phyloP scores from a whole-genome alignment of 2,113 vertebrate genomes.

The Megalops atlanticus region DNA sequence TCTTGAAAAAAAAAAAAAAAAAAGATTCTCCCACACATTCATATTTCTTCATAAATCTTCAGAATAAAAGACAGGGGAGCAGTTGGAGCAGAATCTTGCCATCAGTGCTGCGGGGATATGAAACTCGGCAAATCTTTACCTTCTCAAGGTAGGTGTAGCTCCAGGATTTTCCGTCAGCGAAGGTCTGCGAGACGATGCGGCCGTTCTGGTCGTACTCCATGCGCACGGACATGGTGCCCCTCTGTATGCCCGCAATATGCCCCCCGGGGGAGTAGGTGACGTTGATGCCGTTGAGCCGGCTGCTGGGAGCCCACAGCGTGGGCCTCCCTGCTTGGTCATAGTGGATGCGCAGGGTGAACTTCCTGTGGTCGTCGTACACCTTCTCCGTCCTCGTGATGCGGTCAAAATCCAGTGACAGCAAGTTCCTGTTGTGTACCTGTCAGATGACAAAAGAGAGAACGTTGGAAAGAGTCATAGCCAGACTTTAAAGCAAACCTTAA shows the following conservation, averaged over 20 bases:
- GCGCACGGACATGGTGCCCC: conserved; percentile 96
- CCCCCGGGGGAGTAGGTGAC: conserved; percentile 91
- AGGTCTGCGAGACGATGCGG: conserved; percentile 89
- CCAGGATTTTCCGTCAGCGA: conserved; percentile 96
- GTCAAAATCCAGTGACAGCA: conserved; percentile 94
- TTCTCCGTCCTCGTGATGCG: conserved; percentile 97
- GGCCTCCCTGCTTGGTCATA: conserved; percentile 91
- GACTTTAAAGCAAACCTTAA: neutral
- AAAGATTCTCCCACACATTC: neutral
- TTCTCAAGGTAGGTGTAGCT: conserved; percentile 95
- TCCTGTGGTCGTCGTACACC: conserved; percentile 97
- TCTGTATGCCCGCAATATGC: conserved; percentile 90
- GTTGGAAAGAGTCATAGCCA: no score
- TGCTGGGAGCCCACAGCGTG: conserved; percentile 96
- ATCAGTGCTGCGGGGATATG: neutral
- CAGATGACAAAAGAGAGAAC: neutral
- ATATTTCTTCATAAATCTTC: no score
- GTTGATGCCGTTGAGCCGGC: conserved; percentile 91
- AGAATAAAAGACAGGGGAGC: no score
- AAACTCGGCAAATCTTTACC: conserved; percentile 54
- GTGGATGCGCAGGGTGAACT: conserved; percentile 93
- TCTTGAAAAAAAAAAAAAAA: neutral
- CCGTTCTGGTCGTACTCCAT: conserved; percentile 95
- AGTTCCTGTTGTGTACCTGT: conserved; percentile 95
- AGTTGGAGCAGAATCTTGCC: neutral